These are phyloP conservation scores for Unio delphinus DNA, from an alignment of 2,888 invertebrate species.

Conservation along the genomic window DNA sequence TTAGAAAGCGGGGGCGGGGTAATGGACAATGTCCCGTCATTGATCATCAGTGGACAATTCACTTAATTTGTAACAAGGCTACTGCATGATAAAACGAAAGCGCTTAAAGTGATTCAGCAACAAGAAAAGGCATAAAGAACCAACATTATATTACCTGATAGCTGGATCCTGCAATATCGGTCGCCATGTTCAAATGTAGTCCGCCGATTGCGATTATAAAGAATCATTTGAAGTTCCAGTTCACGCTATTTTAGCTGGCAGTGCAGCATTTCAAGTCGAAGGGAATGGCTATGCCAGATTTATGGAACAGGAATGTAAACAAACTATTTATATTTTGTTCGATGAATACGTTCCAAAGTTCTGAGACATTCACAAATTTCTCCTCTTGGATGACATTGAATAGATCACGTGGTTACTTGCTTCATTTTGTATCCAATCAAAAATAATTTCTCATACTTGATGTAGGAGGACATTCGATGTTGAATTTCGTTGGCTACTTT, in stretches of 20 bases:
- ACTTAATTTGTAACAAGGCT: no score
- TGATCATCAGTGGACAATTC: no score
- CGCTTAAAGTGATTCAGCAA: no score
- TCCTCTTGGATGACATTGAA: slow-evolving; percentile 39
- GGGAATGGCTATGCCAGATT: no score
- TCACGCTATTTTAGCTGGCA: background rate
- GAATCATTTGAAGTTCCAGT: background rate
- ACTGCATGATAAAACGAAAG: no score
- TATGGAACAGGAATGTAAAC: no score
- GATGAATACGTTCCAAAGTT: slow-evolving; percentile 7
- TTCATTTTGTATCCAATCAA: slow-evolving; percentile 13
- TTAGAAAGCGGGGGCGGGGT: no score
- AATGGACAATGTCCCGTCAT: no score
- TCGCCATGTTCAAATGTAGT: slow-evolving; percentile 55
- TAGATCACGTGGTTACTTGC: slow-evolving; percentile 36
- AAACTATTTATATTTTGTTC: background rate
- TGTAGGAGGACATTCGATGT: no score
- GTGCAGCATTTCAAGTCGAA: background rate
- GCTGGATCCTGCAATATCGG: slow-evolving; percentile 65
- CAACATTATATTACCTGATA: slow-evolving; percentile 46
- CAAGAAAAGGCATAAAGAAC: no score
- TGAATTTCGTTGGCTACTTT: no score
- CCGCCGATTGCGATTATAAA: background rate
- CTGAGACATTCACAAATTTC: slow-evolving; percentile 2
- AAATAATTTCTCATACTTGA: slow-evolving; percentile 12